phyloP scores from a whole-genome alignment of 1,140 invertebrate genomes.

The Choristoneura fumiferana region DNA sequence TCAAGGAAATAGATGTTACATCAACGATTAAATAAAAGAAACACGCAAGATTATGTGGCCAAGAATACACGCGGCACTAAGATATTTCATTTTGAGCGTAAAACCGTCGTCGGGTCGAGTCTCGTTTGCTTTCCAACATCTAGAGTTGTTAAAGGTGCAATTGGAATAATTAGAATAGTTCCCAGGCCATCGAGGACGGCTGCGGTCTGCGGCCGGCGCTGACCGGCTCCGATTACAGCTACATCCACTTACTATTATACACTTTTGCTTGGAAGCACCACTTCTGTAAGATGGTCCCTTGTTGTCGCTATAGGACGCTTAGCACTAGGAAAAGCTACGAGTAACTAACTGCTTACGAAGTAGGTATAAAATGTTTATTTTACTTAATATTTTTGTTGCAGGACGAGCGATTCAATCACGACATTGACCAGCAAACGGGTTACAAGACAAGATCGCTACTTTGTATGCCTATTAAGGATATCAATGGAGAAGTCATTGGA shows the following conservation, averaged over 20 bases:
- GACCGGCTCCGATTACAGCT: conserved; percentile 37
- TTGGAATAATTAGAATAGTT: conserved; percentile 6
- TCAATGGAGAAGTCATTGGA: conserved; percentile 95
- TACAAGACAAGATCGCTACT: conserved; percentile 95
- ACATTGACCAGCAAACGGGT: conserved; percentile 94
- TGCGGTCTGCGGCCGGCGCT: conserved; percentile 38
- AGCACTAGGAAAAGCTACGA: background rate
- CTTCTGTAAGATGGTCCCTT: background rate
- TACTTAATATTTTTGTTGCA: conserved; percentile 71
- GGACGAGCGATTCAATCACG: conserved; percentile 95
- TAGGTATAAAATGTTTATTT: background rate
- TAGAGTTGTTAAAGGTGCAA: conserved; percentile 18
- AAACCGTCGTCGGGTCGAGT: too few relatives aligned
- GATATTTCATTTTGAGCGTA: too few relatives aligned
- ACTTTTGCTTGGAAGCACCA: conserved; percentile 1
- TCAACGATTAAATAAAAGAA: too few relatives aligned
- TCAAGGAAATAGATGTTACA: too few relatives aligned
- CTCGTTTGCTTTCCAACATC: conserved; percentile 2
- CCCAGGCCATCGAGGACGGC: conserved; percentile 25
- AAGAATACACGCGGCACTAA: too few relatives aligned
- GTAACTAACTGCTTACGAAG: background rate
- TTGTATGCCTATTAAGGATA: conserved; percentile 98
- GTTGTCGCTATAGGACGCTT: background rate
- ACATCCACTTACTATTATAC: conserved; percentile 32
- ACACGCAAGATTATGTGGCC: too few relatives aligned